Conservation (phyloP, 2,888 invertebrate species). For the Hypolimnas misippus region DNA sequence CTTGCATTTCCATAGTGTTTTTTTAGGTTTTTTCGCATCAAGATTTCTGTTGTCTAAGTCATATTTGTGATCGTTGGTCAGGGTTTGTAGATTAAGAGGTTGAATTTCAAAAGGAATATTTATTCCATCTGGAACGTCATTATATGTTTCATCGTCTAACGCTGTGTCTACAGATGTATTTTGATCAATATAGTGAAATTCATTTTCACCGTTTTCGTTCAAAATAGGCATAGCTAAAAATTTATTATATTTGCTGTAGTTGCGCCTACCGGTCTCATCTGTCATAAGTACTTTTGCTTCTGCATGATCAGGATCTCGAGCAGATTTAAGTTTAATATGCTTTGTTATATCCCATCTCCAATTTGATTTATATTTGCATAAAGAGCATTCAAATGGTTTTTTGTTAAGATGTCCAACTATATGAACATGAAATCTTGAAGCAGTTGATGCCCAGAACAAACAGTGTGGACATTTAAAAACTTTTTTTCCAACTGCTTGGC, state of each 20-base stretch:
- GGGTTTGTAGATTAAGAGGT: constrained; percentile 84
- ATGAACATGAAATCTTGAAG: constrained; percentile 96
- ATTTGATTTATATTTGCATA: constrained; percentile 96
- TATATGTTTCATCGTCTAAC: constrained; percentile 78
- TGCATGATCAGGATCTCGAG: constrained; percentile 92
- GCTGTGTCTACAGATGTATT: constrained; percentile 69
- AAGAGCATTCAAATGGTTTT: constrained; percentile 97
- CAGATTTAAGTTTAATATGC: constrained; percentile 95
- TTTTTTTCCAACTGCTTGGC: constrained; percentile 87
- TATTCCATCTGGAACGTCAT: constrained; percentile 70
- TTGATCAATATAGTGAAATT: constrained; percentile 73
- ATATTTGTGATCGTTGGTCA: constrained; percentile 60
- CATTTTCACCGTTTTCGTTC: constrained; percentile 82
- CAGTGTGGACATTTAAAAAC: constrained; percentile 97
- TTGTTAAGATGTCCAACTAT: constrained; percentile 96
- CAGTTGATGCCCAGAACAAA: constrained; percentile 96
- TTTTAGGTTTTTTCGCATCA: constrained; percentile 84
- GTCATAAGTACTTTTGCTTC: constrained; percentile 94
- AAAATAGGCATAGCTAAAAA: constrained; percentile 88
- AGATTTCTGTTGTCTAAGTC: constrained; percentile 57
- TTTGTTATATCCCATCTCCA: constrained; percentile 99
- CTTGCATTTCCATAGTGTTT: constrained; percentile 94
- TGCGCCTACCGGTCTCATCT: constrained; percentile 94
- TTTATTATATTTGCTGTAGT: constrained; percentile 96
- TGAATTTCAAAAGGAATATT: constrained; percentile 82